phyloP scores from a whole-genome alignment of 30 jellyfish, hydroid and myxozoan genomes.

The Aurelia coerulea region DNA sequence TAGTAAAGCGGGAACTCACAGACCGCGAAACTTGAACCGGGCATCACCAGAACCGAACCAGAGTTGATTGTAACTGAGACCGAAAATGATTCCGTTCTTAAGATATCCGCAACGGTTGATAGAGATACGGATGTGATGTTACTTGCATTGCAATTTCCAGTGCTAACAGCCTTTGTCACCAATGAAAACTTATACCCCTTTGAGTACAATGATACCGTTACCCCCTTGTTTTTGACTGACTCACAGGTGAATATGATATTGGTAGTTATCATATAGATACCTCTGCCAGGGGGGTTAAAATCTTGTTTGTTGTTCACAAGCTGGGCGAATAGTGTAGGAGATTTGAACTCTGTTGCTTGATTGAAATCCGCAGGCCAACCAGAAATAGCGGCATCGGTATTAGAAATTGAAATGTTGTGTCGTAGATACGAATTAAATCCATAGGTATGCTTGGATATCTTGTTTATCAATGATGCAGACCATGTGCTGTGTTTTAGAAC shows the following conservation, averaged over 20 bases:
- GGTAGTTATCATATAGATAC: constrained; percentile 35
- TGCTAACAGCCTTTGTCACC: constrained; percentile 13
- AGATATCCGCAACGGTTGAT: constrained; percentile 40
- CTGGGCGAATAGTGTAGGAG: constrained; percentile 55
- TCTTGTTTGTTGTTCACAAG: constrained; percentile 59
- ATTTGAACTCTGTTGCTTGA: constrained; percentile 55
- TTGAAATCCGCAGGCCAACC: constrained; percentile 65
- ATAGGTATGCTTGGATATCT: constrained; percentile 50
- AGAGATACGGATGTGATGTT: constrained; percentile 23
- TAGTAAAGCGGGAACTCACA: constrained; percentile 43
- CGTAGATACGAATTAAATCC: constrained; percentile 43
- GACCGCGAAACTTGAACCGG: constrained; percentile 65
- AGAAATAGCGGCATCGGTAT: background rate
- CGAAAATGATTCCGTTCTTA: constrained; percentile 28
- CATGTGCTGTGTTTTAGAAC: constrained; percentile 40
- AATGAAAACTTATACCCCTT: constrained; percentile 6
- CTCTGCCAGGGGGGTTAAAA: constrained; percentile 60
- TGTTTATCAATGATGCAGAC: constrained; percentile 49
- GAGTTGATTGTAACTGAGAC: constrained; percentile 25
- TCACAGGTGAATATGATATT: constrained; percentile 29
- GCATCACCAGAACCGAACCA: constrained; percentile 36
- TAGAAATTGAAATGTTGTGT: constrained; percentile 4
- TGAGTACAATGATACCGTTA: constrained; percentile 40
- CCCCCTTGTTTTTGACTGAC: constrained; percentile 7
- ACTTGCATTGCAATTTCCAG: background rate